Percentiles rank a stretch among this genome's conserved stretches.
Evolutionary conservation across 2,888 invertebrate genomes (phyloP).

Genomic region (Andrena flavipes): DNA sequence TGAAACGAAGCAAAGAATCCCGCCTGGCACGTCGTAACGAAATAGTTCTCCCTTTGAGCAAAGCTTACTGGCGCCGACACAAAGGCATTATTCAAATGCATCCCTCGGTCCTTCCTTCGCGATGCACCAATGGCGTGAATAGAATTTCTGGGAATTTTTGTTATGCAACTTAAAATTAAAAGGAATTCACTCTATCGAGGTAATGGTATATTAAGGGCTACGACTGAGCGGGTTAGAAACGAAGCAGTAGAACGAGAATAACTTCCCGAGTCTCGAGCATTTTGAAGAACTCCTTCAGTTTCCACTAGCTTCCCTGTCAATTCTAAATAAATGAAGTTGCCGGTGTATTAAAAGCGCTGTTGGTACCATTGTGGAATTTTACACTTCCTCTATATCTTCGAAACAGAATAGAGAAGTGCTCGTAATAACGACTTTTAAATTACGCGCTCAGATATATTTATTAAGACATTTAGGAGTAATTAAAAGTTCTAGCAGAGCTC

Average conservation of each 20-base stretch:
- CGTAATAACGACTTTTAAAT: not conserved
- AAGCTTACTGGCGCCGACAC: constrained; percentile 10
- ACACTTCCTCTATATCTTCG: too few species aligned
- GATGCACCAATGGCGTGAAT: constrained; percentile 3
- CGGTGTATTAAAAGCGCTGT: not conserved
- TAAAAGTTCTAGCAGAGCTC: not conserved
- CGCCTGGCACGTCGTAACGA: constrained; percentile 30
- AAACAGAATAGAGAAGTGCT: not conserved
- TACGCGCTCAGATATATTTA: not conserved
- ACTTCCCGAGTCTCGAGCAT: not conserved
- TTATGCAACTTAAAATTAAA: constrained; percentile 32
- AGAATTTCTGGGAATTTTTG: constrained; percentile 41
- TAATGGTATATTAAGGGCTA: not conserved
- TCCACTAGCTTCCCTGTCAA: not conserved
- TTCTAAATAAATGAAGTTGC: not conserved
- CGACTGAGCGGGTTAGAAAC: not conserved
- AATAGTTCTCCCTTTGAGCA: constrained; percentile 53
- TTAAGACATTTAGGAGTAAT: not conserved
- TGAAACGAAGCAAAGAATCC: constrained; percentile 44
- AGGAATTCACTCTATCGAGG: not conserved
- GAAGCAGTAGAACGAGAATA: not conserved
- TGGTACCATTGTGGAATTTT: too few species aligned
- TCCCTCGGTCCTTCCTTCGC: constrained; percentile 7
- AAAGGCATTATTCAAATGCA: constrained; percentile 66
- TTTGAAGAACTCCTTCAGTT: not conserved